Percentiles rank a stretch among this genome's conserved stretches.
Evolutionary conservation across 2,888 invertebrate species (phyloP).

Genomic region (Drosophila gaucha): DNA sequence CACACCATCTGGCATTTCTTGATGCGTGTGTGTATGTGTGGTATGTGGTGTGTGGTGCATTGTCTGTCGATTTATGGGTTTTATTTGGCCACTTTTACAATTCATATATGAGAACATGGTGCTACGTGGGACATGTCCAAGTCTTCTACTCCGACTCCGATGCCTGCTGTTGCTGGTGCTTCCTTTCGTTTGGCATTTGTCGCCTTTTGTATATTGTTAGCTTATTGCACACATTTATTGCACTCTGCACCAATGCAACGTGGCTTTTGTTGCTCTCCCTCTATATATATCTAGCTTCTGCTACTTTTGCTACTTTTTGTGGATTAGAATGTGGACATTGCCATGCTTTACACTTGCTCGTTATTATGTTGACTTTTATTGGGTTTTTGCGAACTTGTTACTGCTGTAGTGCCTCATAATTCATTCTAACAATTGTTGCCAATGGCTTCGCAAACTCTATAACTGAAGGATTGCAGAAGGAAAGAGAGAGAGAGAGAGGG

Average conservation of each 20-base stretch:
- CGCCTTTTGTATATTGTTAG: slow-evolving; percentile 73
- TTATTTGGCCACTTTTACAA: slow-evolving; percentile 74
- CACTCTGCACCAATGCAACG: slow-evolving; percentile 41
- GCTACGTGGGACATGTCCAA: slow-evolving; percentile 29
- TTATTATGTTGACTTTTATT: slow-evolving; percentile 66
- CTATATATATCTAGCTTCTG: background rate
- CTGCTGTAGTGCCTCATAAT: slow-evolving; percentile 51
- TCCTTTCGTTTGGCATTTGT: slow-evolving; percentile 68
- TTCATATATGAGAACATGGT: slow-evolving; percentile 35
- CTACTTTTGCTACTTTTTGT: slow-evolving; percentile 19
- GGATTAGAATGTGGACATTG: slow-evolving; percentile 57
- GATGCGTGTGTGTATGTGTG: slow-evolving; percentile 10
- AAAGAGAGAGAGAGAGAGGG: background rate
- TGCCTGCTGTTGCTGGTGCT: background rate
- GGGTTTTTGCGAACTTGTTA: slow-evolving; percentile 55
- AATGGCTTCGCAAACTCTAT: slow-evolving; percentile 25
- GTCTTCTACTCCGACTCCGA: slow-evolving; percentile 10
- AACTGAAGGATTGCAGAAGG: background rate
- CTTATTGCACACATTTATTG: slow-evolving; percentile 70
- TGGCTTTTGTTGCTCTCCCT: slow-evolving; percentile 13
- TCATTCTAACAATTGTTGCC: slow-evolving; percentile 57
- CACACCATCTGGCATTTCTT: slow-evolving; percentile 23
- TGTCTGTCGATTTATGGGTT: slow-evolving; percentile 77
- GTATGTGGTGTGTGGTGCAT: slow-evolving; percentile 48
- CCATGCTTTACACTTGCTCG: slow-evolving; percentile 50